Base-by-base conservation (phyloP, 2,888 invertebrate genomes). In the Eupithecia pulchellata region DNA sequence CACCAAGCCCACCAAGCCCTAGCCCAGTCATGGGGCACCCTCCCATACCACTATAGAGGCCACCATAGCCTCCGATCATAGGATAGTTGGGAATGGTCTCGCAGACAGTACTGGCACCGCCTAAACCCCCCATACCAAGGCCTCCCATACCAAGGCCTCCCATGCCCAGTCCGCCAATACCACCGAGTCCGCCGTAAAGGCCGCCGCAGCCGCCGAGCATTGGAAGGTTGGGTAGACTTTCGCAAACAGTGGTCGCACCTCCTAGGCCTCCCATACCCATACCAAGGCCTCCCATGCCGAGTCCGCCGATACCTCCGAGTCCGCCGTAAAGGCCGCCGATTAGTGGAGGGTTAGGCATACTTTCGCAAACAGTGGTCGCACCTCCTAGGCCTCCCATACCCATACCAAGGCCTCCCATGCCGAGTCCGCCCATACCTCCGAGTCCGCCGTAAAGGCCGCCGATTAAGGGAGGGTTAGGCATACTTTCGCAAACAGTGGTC, bases 401-500 rank as follows among this genome's bases (percentile, higher is more conserved):
- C 14, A 29, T 29, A 17, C 58, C 58, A 11, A 32, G 29, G 29
- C 55, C 27, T 4, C 58, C 58, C 2, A 58, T 2, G 9, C 30
- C 30, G 8, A 58, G n/a, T 0, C 58, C 30, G 11, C 57, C 29
- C 0, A 58, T 29, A 1, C 58, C 58, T n/a, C 57, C 57, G 0
- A 57, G 17, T 29, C 57, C 57, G 6, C 55, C 55, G 20, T 27
- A 29, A 57, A 17, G 29, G 14, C 55, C 55, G 17, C 25, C 25
- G 1, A 27, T 14, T n/a, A 62, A 27, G 3, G 52, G 55, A 30
- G 27, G n/a, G 30, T 66, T 66, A 5, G 80, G 77, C 0, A 71
- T 1, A 3, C 69, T 62, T 20, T 77, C 79, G 61, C 71, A 78
- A 8, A 58, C 69, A n/a, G 73, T 72, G 0, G 77, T 66, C 1